Percentiles rank a stretch among this genome's conserved stretches.
Conservation (phyloP, 2,113 vertebrate species). For the Anoplopoma fimbria region DNA sequence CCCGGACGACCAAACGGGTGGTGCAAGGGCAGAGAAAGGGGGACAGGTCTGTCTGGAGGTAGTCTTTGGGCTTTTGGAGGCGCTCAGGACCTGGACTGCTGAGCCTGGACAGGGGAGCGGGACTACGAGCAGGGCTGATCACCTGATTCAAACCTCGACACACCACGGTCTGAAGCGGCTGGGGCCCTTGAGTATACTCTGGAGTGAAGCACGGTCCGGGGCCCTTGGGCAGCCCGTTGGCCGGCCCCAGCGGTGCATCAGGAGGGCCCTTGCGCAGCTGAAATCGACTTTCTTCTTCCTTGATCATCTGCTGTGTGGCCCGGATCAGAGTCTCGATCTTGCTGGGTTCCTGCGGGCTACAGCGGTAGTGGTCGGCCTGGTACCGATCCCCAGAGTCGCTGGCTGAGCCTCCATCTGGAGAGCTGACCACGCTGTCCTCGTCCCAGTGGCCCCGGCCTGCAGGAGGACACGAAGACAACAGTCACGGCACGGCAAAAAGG, state of each 20-base stretch:
- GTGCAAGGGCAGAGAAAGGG: conserved; percentile 82
- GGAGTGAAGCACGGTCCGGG: conserved; percentile 86
- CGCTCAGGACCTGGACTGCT: conserved; percentile 91
- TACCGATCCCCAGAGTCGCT: conserved; percentile 94
- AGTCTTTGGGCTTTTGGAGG: conserved; percentile 93
- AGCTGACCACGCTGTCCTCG: conserved; percentile 94
- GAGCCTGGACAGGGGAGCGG: conserved; percentile 89
- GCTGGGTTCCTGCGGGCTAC: conserved; percentile 92
- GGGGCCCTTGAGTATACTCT: conserved; percentile 86
- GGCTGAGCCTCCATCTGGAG: conserved; percentile 93
- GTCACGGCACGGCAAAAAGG: not conserved
- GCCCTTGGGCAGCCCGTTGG: conserved; percentile 90
- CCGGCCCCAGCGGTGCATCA: conserved; percentile 83
- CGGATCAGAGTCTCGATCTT: conserved; percentile 96
- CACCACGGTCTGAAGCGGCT: conserved; percentile 84
- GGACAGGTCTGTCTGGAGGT: conserved; percentile 89
- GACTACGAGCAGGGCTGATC: conserved; percentile 90
- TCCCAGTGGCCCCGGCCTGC: conserved; percentile 94
- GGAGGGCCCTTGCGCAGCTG: conserved; percentile 85
- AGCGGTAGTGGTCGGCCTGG: conserved; percentile 87
- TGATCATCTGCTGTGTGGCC: conserved; percentile 99
- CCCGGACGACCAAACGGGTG: conserved; percentile 85
- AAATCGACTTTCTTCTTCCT: conserved; percentile 93
- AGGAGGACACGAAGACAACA: conserved; percentile 48
- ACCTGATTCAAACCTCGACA: conserved; percentile 83